phyloP scores from a whole-genome alignment of 2,888 invertebrate species.

The Cryptosula pallasiana region DNA sequence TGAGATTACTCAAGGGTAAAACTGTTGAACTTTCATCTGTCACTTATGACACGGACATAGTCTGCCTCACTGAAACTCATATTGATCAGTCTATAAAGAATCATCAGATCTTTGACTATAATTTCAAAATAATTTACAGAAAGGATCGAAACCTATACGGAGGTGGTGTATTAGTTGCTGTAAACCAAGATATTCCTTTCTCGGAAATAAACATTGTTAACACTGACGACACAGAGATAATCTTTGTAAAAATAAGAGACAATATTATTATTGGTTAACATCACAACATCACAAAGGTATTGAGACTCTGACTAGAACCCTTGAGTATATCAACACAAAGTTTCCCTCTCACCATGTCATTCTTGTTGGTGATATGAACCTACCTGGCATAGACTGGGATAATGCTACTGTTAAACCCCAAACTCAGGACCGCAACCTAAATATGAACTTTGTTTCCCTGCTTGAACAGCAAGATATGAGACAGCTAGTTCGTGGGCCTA shows the following conservation, averaged over 20 bases:
- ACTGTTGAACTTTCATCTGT: no score
- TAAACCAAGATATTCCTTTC: neutral
- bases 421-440: neutral
- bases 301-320: neutral
- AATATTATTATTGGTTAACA: neutral
- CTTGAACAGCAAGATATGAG: neutral
- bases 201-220: neutral
- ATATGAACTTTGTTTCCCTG: neutral
- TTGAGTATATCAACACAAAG: neutral
- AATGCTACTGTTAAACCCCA: neutral
- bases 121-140: no score
- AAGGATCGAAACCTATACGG: constrained; percentile 1
- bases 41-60: no score
- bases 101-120: no score
- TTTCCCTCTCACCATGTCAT: neutral
- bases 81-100: no score
- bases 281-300: neutral
- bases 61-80: no score
- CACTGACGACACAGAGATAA: neutral
- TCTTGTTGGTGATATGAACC: constrained; percentile 15
- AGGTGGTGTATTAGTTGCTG: neutral
- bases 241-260: constrained; percentile 10
- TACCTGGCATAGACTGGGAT: constrained; percentile 6
- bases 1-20: no score
- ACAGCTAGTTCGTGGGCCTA: neutral